Percentiles rank a stretch among this genome's conserved stretches.
phyloP scores from a whole-genome alignment of 1,140 invertebrate species.

The Chymomyza costata region DNA sequence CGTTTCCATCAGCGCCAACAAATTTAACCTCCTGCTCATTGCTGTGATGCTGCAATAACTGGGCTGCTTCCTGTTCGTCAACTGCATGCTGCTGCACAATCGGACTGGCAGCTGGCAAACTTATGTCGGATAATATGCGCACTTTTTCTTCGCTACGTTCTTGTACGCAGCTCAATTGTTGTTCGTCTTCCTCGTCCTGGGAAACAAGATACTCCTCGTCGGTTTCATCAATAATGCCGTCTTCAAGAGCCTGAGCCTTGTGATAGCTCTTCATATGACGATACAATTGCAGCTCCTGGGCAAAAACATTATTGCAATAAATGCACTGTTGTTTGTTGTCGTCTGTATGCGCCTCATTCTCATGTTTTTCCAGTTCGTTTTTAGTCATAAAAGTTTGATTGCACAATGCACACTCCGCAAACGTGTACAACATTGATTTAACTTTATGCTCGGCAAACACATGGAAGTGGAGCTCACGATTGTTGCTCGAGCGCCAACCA shows the following conservation, averaged over 20 bases:
- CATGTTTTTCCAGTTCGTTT: conserved; percentile 78
- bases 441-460: conserved; percentile 87
- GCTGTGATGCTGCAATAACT: conserved; percentile 23
- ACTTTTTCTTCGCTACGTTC: conserved; percentile 70
- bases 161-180: conserved; percentile 42
- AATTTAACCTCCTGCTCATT: conserved; percentile 63
- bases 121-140: conserved; percentile 76
- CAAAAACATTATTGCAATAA: conserved; percentile 82
- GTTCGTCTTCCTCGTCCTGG: conserved; percentile 74
- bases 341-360: conserved; percentile 73
- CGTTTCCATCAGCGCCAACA: conserved; percentile 68
- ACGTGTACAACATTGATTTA: conserved; percentile 81
- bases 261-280: conserved; percentile 81
- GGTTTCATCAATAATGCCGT: conserved; percentile 80
- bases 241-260: conserved; percentile 78
- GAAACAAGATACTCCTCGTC: conserved; percentile 77
- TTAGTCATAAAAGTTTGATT: conserved; percentile 82
- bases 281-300: conserved; percentile 80
- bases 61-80: conserved; percentile 41
- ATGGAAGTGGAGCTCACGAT: conserved; percentile 87
- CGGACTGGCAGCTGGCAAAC: conserved; percentile 63
- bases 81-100: conserved; percentile 33
- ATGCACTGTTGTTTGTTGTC: conserved; percentile 79
- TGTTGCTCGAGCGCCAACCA: conserved; percentile 84
- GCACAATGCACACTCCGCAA: conserved; percentile 86